A percentile compares a stretch with the other conserved stretches of the same genome.
Conservation (phyloP, 2,797 vertebrate genomes). For the Sebastes taczanowskii region DNA sequence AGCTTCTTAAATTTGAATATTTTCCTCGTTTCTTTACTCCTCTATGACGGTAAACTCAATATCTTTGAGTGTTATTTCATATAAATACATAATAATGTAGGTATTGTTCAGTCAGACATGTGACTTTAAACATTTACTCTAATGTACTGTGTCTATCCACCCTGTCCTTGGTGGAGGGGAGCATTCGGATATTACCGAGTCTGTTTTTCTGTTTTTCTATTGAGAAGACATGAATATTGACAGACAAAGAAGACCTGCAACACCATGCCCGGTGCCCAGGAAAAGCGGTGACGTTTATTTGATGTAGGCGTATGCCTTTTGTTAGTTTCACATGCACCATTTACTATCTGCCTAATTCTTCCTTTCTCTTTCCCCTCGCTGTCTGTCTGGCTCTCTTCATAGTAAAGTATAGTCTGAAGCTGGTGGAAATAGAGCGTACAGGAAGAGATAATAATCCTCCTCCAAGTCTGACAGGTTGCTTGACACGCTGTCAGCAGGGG, state of each 20-base stretch:
- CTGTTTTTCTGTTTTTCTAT: neutral
- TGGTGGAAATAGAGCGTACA: slow-evolving; percentile 57
- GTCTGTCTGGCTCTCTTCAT: slow-evolving; percentile 10
- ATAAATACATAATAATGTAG: neutral
- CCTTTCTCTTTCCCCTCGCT: neutral
- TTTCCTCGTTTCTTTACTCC: too few relatives aligned
- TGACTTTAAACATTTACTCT: neutral
- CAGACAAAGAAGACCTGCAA: neutral
- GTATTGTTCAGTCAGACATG: neutral
- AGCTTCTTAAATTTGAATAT: neutral
- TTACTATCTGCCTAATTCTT: slow-evolving; percentile 32
- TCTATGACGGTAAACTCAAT: too few relatives aligned
- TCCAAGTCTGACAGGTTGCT: slow-evolving; percentile 82
- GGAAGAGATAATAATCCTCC: slow-evolving; percentile 82
- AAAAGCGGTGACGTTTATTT: neutral
- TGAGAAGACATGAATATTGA: neutral
- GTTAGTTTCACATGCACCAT: slow-evolving; percentile 20
- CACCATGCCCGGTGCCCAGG: neutral
- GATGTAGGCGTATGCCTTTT: neutral
- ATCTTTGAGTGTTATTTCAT: too few relatives aligned
- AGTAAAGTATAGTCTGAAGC: slow-evolving; percentile 54
- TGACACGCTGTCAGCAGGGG: slow-evolving; percentile 79
- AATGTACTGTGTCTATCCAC: neutral
- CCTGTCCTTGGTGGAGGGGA: neutral
- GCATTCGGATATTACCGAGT: neutral